Evolutionary conservation across 2,113 vertebrate genomes (phyloP).

Genomic region (Mastomys coucha): DNA sequence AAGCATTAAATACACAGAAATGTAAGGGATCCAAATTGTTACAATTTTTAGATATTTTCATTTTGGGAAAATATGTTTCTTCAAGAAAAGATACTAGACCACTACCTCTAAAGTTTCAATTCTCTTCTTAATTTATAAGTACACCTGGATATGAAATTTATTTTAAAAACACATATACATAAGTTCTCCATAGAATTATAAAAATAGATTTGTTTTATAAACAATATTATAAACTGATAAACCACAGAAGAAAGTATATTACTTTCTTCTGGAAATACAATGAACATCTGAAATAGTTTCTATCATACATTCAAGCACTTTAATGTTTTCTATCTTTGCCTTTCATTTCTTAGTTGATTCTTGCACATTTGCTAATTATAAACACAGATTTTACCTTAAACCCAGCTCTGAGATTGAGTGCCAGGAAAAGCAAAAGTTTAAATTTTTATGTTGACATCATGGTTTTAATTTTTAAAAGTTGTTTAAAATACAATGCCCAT

Average conservation of each 20-base stretch:
- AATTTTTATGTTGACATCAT: slow-evolving; percentile 60
- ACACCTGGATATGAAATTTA: slow-evolving; percentile 75
- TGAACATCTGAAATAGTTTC: slow-evolving; percentile 89
- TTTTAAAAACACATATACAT: slow-evolving; percentile 67
- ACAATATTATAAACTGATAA: slow-evolving; percentile 86
- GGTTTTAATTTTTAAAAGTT: slow-evolving; percentile 55
- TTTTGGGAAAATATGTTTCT: slow-evolving; percentile 75
- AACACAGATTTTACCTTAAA: slow-evolving; percentile 71
- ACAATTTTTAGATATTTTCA: slow-evolving; percentile 79
- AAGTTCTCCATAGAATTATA: slow-evolving; percentile 82
- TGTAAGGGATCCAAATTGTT: slow-evolving; percentile 68
- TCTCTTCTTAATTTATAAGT: slow-evolving; percentile 82
- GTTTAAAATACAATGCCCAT: slow-evolving; percentile 81
- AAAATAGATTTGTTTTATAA: slow-evolving; percentile 85
- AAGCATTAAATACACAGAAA: background rate
- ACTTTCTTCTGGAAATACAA: slow-evolving; percentile 87
- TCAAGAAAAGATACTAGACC: slow-evolving; percentile 71
- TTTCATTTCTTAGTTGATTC: slow-evolving; percentile 84
- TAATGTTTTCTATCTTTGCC: slow-evolving; percentile 89
- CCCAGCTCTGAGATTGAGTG: slow-evolving; percentile 53
- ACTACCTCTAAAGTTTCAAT: slow-evolving; percentile 82
- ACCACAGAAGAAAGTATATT: slow-evolving; percentile 84
- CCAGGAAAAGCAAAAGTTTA: slow-evolving; percentile 57
- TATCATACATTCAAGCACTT: slow-evolving; percentile 87
- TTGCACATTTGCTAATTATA: slow-evolving; percentile 78